Percentiles rank a stretch among this genome's conserved stretches.
Evolutionary conservation across 2,113 vertebrate species (phyloP).

Genomic region (Chaenogobius annularis): DNA sequence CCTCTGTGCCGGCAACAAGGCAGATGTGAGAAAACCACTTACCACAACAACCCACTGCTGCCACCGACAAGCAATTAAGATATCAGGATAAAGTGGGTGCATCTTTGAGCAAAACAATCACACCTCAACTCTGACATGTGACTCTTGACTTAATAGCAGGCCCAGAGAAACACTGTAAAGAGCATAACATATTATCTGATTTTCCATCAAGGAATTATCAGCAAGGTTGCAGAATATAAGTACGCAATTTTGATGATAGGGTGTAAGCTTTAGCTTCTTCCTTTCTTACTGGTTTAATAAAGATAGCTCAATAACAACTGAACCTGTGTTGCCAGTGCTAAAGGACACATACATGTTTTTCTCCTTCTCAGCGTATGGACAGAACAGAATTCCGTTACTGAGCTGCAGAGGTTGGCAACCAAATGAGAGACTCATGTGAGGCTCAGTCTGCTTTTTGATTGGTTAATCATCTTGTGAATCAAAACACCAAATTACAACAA

Average conservation of each 20-base stretch:
- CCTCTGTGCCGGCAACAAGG: constrained; percentile 12
- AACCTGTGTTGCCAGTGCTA: no score
- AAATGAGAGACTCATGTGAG: no score
- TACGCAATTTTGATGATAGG: neutral
- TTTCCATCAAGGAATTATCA: constrained; percentile 7
- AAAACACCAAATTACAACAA: no score
- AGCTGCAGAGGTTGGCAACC: no score
- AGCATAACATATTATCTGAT: neutral
- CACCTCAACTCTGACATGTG: neutral
- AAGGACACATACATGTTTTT: no score
- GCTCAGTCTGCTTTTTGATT: no score
- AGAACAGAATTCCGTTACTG: neutral
- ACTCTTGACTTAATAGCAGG: neutral
- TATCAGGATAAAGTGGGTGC: constrained; percentile 13
- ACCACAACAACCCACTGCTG: constrained; percentile 20
- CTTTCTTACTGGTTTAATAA: no score
- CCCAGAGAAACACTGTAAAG: constrained; percentile 12
- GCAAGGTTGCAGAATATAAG: constrained; percentile 4
- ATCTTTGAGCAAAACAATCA: constrained; percentile 18
- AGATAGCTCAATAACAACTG: no score
- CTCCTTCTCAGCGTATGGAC: no score
- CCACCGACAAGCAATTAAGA: constrained; percentile 50
- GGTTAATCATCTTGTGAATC: no score
- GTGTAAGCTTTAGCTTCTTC: no score
- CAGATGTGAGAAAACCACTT: constrained; percentile 38